These are phyloP conservation scores for Mico argentatus DNA, from an alignment of 2,797 vertebrate genomes.

Conservation along the genomic window DNA sequence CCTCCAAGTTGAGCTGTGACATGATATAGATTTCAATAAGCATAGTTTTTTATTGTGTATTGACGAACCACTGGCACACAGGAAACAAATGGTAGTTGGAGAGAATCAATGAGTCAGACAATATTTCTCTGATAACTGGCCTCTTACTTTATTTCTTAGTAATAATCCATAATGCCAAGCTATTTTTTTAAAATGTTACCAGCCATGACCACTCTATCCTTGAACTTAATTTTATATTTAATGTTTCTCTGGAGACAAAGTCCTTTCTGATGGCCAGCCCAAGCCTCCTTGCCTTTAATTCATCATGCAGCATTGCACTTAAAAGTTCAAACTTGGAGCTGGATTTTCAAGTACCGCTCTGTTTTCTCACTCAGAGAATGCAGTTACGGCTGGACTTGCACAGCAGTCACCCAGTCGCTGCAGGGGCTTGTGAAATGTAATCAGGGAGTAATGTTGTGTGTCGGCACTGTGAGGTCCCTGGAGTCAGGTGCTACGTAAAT, in stretches of 20 bases:
- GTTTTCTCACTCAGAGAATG: background rate
- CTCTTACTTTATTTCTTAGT: conserved; percentile 37
- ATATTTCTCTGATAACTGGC: background rate
- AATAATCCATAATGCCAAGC: background rate
- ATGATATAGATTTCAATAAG: conserved; percentile 17
- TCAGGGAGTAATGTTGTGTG: conserved; percentile 55
- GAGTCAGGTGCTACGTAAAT: conserved; percentile 52
- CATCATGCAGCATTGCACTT: background rate
- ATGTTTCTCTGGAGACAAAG: background rate
- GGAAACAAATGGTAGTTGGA: background rate
- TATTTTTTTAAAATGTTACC: background rate
- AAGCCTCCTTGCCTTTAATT: conserved; percentile 16
- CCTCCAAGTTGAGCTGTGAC: background rate
- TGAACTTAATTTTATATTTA: conserved; percentile 30
- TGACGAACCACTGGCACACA: background rate
- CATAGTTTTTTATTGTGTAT: background rate
- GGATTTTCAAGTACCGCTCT: background rate
- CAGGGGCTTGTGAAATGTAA: conserved; percentile 54
- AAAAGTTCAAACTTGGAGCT: background rate
- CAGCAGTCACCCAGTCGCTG: background rate
- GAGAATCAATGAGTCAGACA: background rate
- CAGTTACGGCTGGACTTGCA: background rate
- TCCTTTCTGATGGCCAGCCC: background rate
- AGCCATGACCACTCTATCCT: background rate
- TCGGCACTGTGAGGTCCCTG: conserved; percentile 1